Evolutionary conservation across 1,140 invertebrate genomes (phyloP), one percentile per base, ranked within the genome.

Genomic region (Glomeris maerens): DNA sequence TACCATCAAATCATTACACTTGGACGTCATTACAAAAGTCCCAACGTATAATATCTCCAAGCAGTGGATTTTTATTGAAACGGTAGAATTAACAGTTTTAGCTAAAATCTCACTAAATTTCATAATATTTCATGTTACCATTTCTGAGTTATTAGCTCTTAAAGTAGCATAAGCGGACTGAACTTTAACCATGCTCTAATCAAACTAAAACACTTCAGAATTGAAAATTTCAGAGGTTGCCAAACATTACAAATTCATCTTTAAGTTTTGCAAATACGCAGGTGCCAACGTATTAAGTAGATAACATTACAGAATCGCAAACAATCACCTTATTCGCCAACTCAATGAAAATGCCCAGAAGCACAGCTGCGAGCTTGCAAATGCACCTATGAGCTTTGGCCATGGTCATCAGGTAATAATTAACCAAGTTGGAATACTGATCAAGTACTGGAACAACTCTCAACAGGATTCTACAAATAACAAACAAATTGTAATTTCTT

Each of bases 291-390:
- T n/a, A n/a, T n/a, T n/a, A n/a, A n/a, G n/a, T n/a, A n/a, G n/a
- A n/a, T n/a, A n/a, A n/a, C n/a, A n/a, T n/a, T n/a, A n/a, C n/a
- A n/a, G n/a, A n/a, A n/a, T n/a, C n/a, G n/a, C n/a, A n/a, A 31
- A 51, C 27, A 50, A 40, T 50, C 55, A 52, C 80, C 72, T 94
- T 93, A 27, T 76, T 71, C 21, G 81, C 77, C 2, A 96, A 70
- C 52, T 92, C 83, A 0, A 81, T 76, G 62, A 95, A 96, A 4
- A 93, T 78, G 46, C 79, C 81, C 21, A 91, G 64, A 26, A 96
- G 71, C 1, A 91, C 75, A 2, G 84, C 84, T 4, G 84, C 67
- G 62, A 94, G 77, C 70, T 95, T 95, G 50, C 78, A 79, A 2
- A 80, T 80, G 0, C 81, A 69, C 55, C 85, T 75, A 58, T 88